phyloP scores from a whole-genome alignment of 2,888 invertebrate genomes.

The Campopleginae sp. region DNA sequence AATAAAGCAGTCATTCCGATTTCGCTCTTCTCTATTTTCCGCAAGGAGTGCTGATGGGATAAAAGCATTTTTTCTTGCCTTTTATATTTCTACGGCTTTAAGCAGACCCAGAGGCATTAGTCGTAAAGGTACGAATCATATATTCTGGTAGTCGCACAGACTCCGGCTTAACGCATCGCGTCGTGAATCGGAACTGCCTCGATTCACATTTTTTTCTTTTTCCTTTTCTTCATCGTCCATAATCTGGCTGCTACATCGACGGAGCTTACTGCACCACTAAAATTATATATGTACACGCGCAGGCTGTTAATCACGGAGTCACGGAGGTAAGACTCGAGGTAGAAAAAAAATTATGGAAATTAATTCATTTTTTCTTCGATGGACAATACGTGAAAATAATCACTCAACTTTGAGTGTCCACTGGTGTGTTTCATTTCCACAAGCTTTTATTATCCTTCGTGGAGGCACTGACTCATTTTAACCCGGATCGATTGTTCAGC shows the following conservation, averaged over 20 bases:
- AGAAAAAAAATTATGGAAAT: background rate
- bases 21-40: background rate
- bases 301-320: constrained; percentile 29
- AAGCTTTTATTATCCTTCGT: background rate
- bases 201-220: constrained; percentile 34
- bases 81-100: background rate
- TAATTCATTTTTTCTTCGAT: background rate
- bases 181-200: constrained; percentile 41
- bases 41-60: background rate
- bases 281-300: constrained; percentile 13
- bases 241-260: background rate
- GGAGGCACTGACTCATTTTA: background rate
- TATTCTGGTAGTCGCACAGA: constrained; percentile 32
- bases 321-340: background rate
- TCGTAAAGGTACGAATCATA: constrained; percentile 21
- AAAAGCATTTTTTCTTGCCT: background rate
- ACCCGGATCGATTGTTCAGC: background rate
- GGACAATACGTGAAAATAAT: background rate
- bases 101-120: constrained; percentile 22
- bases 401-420: too few relatives aligned
- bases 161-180: constrained; percentile 34
- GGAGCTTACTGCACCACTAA: background rate
- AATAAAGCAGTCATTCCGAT: background rate
- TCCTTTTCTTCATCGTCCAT: constrained; percentile 8
- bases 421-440: background rate